phyloP scores from a whole-genome alignment of 2,888 invertebrate species.

The Caprella mutica region DNA sequence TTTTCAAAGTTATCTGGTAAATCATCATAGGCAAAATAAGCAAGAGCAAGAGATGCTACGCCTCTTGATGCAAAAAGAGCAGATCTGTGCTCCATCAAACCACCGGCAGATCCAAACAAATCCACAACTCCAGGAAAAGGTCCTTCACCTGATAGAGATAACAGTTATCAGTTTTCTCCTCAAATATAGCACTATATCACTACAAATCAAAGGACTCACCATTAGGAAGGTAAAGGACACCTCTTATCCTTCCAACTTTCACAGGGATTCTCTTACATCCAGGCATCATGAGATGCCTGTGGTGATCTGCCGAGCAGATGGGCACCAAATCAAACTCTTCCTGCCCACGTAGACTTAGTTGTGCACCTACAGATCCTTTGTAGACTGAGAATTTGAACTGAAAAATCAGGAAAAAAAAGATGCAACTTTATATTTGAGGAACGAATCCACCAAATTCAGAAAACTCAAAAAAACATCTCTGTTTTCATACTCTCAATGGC shows the following conservation, averaged over 20 bases:
- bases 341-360: not conserved
- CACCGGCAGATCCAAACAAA: constrained; percentile 29
- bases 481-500: constrained; percentile 15
- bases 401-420: not conserved
- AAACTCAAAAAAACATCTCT: not conserved
- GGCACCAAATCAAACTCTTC: constrained; percentile 10
- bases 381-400: constrained; percentile 13
- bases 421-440: not conserved
- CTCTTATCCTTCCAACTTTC: constrained; percentile 17
- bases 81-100: constrained; percentile 25
- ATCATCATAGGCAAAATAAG: constrained; percentile 29
- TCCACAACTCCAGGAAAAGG: constrained; percentile 32
- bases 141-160: constrained; percentile 15
- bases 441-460: not conserved
- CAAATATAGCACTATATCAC: too few species aligned
- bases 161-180: too few species aligned
- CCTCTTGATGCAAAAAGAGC: constrained; percentile 26
- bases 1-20: constrained; percentile 21
- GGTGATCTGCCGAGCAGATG: constrained; percentile 6
- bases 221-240: constrained; percentile 19
- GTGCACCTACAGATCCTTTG: constrained; percentile 8
- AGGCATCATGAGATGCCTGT: constrained; percentile 18
- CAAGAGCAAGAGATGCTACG: constrained; percentile 29
- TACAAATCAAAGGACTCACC: too few species aligned
- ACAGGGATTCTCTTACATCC: constrained; percentile 25